Evolutionary conservation across 2,113 vertebrate species (phyloP), one percentile per base, ranked within the genome.

Genomic region (Crypturellus undulatus): DNA sequence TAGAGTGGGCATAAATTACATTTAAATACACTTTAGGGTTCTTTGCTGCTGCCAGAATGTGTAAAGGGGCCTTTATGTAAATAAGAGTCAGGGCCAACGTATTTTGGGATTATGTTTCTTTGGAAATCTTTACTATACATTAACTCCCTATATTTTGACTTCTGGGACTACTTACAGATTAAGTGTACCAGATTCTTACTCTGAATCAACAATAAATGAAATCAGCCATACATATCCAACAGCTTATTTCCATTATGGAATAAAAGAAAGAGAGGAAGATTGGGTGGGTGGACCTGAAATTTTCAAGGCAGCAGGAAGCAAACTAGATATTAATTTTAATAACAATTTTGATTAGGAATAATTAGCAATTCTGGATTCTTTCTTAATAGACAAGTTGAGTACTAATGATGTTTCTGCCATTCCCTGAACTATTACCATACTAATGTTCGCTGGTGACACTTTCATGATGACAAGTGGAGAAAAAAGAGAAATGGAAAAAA

Each of bases 401-500:
- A 75, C 18, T 75, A 82, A 65, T 12, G 34, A 49, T 32, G 16
- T 25, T 80, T 80, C 70, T 89, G 24, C 24, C 19, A 58, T 88
- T 87, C 84, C 36, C 51, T 25, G 1, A 11, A 36, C 15, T 81
- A 21, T 58, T 90, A 43, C 28, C 12, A 10, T 62, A 60, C 52
- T 70, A 56, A 80, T 75, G 28, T 72, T 30, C 26, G 87, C 14
- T 32, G 92, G 51, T 9, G 4, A 89, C 8, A 64, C 2, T 49
- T 90, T 38, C 21, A 20, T 28, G 56, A 43, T 59, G 25, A 91
- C 56, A 89, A 90, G 22, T 45, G 4, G 49, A 49, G 49, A 19
- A 79, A 81, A 92, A 85, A 89, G 25, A 89, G 24, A 87, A 94
- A 63, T 71, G 45, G 63, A 64, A 84, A 95, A 56, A 12, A 93